Percentiles rank a stretch among this genome's conserved stretches.
Evolutionary conservation across 2,113 vertebrate genomes (phyloP).

Genomic region (Muscicapa adusta): DNA sequence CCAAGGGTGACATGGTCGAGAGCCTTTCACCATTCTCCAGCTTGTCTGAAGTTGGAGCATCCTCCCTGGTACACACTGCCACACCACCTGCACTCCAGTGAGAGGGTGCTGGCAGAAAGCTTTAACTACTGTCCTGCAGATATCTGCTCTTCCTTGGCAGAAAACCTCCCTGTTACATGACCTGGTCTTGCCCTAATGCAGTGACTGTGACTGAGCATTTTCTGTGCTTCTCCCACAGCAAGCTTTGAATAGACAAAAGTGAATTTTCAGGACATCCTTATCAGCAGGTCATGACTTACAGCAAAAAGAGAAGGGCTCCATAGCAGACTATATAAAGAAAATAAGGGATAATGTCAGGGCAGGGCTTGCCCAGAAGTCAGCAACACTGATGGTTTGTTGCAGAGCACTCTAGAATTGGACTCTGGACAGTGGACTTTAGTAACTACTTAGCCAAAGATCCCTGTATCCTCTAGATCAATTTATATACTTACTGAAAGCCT

Average conservation of each 20-base stretch:
- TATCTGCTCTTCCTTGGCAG: background rate
- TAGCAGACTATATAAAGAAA: background rate
- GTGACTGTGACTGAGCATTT: background rate
- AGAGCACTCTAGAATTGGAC: background rate
- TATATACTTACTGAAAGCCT: background rate
- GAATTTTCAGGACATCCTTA: background rate
- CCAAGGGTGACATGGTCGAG: background rate
- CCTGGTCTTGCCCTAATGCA: background rate
- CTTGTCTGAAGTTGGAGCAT: background rate
- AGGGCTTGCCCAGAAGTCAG: background rate
- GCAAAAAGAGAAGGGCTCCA: background rate
- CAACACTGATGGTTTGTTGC: background rate
- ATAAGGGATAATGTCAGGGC: background rate
- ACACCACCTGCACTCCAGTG: fast-evolving
- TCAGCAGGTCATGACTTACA: background rate
- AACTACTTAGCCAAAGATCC: background rate
- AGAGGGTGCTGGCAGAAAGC: background rate
- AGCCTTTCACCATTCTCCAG: background rate
- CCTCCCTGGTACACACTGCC: background rate
- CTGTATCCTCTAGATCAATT: background rate
- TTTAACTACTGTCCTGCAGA: background rate
- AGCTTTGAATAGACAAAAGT: background rate
- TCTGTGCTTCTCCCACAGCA: background rate
- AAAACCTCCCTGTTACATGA: background rate
- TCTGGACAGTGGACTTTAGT: background rate